Evolutionary conservation across 2,113 vertebrate genomes (phyloP).

Genomic region (Paedocypris sp.): DNA sequence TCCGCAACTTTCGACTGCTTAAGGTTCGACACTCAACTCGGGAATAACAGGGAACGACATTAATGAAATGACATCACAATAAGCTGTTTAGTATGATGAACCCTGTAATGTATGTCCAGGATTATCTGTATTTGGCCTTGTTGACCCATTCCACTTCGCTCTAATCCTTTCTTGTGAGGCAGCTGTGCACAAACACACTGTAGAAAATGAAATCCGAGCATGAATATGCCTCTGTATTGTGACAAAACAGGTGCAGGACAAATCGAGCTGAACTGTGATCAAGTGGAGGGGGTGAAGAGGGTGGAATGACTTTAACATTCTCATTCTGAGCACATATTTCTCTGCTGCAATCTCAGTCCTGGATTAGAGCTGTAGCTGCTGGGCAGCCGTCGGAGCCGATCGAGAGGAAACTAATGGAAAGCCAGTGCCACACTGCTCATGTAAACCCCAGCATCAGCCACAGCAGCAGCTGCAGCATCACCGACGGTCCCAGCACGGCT

Average conservation of each 20-base stretch:
- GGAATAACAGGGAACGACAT: neutral
- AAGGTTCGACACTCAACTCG: neutral
- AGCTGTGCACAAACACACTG: conserved; percentile 6
- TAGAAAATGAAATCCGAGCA: conserved; percentile 1
- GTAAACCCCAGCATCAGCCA: conserved; percentile 73
- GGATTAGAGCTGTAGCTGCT: neutral
- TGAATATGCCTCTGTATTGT: conserved; percentile 5
- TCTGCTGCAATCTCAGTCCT: neutral
- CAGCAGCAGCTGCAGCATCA: conserved; percentile 62
- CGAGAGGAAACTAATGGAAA: neutral
- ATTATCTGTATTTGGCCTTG: conserved; percentile 6
- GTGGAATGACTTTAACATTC: neutral
- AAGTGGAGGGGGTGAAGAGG: neutral
- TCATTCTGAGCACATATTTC: conserved; percentile 17
- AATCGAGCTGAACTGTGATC: neutral
- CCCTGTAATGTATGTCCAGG: conserved; percentile 1
- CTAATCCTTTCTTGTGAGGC: conserved; percentile 1
- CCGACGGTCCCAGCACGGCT: conserved; percentile 42
- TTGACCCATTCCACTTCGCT: neutral
- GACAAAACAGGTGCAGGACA: conserved; percentile 4
- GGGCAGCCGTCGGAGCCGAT: conserved; percentile 28
- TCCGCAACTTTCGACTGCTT: neutral
- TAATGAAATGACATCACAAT: conserved; percentile 6
- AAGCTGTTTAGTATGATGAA: conserved; percentile 12
- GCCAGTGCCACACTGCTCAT: conserved; percentile 49